Evolutionary conservation across 2,113 vertebrate species (phyloP).

Genomic region (Trogon melanurus): DNA sequence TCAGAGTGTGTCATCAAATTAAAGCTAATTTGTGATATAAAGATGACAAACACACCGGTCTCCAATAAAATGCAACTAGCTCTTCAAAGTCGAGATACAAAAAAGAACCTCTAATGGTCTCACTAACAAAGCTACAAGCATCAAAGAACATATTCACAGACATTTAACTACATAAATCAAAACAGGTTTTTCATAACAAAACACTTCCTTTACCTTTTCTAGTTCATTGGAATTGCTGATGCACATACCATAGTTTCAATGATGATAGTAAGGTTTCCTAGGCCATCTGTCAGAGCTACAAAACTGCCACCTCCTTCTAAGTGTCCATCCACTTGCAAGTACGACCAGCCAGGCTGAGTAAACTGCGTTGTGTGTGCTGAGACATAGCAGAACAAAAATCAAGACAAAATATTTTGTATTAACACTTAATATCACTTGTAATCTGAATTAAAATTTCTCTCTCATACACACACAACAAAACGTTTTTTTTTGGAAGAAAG

Average conservation of each 20-base stretch:
- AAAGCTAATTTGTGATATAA: background rate
- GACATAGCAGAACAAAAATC: background rate
- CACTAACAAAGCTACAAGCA: background rate
- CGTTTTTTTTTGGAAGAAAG: background rate
- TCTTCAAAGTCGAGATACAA: background rate
- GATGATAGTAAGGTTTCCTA: slow-evolving; percentile 91
- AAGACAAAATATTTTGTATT: background rate
- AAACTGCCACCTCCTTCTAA: slow-evolving; percentile 90
- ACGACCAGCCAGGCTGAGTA: slow-evolving; percentile 91
- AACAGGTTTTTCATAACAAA: background rate
- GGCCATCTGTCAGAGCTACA: slow-evolving; percentile 89
- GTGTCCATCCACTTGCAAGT: slow-evolving; percentile 91
- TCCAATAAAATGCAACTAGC: background rate
- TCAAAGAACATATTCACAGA: background rate
- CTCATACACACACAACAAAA: background rate
- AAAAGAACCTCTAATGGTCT: background rate
- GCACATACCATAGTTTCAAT: slow-evolving; percentile 92
- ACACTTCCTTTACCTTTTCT: background rate
- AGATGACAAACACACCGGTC: background rate
- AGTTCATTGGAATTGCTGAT: background rate
- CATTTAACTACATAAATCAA: fast-evolving
- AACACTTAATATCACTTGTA: background rate
- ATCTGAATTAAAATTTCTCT: background rate
- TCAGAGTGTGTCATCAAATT: background rate
- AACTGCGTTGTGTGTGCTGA: slow-evolving; percentile 96